Conservation (phyloP, 2,888 invertebrate genomes). For the Pachymerium ferrugineum region DNA sequence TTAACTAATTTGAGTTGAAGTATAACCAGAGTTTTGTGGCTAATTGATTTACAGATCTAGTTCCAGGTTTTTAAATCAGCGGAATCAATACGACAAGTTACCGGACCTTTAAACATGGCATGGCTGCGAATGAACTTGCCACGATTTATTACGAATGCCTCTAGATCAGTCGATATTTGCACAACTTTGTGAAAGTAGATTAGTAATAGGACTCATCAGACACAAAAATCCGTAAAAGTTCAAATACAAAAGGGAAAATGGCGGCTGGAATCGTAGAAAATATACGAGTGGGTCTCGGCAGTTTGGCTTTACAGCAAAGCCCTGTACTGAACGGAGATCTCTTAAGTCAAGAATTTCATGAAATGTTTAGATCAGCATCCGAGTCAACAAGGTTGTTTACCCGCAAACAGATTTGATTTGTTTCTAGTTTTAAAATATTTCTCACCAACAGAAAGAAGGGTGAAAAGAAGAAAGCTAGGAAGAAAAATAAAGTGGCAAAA, state of each 20-base stretch:
- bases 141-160: not conserved
- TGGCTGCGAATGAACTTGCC: not conserved
- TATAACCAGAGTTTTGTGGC: not conserved
- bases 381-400: slow-evolving; percentile 32
- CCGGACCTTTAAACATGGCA: not conserved
- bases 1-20: too few species aligned
- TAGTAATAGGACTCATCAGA: too few species aligned
- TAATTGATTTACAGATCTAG: too few species aligned
- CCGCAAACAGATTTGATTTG: too few species aligned
- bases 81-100: not conserved
- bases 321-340: slow-evolving; percentile 33
- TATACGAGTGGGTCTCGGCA: slow-evolving; percentile 9
- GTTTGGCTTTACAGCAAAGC: slow-evolving; percentile 29
- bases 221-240: not conserved
- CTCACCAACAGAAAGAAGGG: not conserved
- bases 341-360: slow-evolving; percentile 34
- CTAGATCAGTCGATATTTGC: not conserved
- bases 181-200: not conserved
- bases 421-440: not conserved
- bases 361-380: slow-evolving; percentile 23
- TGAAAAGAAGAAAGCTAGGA: slow-evolving; percentile 26
- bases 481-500: slow-evolving; percentile 20
- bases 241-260: not conserved
- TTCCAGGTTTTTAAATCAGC: not conserved
- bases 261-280: not conserved